Evolutionary conservation across 2,797 vertebrate species (phyloP).

Genomic region (Coregonus sp.): DNA sequence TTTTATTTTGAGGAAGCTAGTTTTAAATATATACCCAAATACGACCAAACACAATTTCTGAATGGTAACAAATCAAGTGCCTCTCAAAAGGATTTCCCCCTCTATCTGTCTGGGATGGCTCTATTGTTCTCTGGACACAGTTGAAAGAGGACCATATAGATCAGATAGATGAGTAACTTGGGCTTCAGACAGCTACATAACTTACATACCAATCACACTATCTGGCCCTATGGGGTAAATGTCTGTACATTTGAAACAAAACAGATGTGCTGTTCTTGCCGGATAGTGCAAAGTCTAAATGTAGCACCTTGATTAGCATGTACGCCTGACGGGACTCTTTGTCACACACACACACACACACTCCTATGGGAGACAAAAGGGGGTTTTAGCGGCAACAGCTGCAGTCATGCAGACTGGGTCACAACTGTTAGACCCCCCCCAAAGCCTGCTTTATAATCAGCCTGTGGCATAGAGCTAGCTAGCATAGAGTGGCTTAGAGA

Average conservation of each 20-base stretch:
- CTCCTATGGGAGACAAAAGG: constrained; percentile 27
- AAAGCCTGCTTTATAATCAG: constrained; percentile 1
- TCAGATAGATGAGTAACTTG: no score
- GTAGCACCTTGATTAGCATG: constrained; percentile 38
- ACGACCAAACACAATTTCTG: neutral
- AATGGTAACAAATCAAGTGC: neutral
- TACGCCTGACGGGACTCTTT: constrained; percentile 15
- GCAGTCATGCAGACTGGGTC: constrained; percentile 13
- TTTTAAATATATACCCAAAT: neutral
- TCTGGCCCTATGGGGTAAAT: neutral
- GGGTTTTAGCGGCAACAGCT: constrained; percentile 30
- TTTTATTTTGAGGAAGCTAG: neutral
- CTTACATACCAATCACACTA: neutral
- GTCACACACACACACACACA: constrained; percentile 7
- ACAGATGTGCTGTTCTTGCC: constrained; percentile 11
- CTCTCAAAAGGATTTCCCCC: no score
- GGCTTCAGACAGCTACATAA: neutral
- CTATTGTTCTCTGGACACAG: no score
- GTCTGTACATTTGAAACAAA: constrained; percentile 12
- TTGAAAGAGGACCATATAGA: no score
- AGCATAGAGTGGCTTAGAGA: neutral
- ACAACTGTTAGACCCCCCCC: neutral
- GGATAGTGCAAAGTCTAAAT: constrained; percentile 23
- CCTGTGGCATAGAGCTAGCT: neutral
- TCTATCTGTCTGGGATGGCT: no score